Percentiles rank a stretch among this genome's conserved stretches.
Conservation (phyloP, 2,888 invertebrate species). For the Beris chalybata region DNA sequence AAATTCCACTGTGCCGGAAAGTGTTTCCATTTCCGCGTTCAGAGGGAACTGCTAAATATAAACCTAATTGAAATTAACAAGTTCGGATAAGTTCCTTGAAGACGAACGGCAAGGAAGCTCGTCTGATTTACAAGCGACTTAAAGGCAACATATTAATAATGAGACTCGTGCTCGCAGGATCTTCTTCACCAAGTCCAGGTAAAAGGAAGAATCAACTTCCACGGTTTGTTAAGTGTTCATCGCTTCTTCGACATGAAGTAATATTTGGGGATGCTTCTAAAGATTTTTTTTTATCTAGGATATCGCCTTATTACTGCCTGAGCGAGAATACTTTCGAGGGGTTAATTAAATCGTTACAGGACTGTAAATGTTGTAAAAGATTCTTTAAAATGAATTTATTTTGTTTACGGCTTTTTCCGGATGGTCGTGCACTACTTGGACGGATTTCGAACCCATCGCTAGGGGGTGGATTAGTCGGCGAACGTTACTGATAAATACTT, state of each 20-base stretch:
- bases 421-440: not conserved
- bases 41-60: not conserved
- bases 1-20: not conserved
- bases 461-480: too few relatives aligned
- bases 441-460: too few relatives aligned
- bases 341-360: conserved; percentile 36
- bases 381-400: conserved; percentile 31
- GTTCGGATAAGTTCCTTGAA: conserved; percentile 5
- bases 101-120: not conserved
- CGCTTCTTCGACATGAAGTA: not conserved
- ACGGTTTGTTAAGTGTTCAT: conserved; percentile 2
- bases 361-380: conserved; percentile 28
- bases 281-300: not conserved
- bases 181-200: not conserved
- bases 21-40: too few relatives aligned
- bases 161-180: not conserved
- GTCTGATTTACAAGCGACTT: conserved; percentile 1
- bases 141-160: conserved; percentile 19
- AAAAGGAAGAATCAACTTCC: not conserved
- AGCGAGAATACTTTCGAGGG: conserved; percentile 18
- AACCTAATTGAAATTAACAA: conserved; percentile 25
- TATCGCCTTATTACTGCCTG: not conserved
- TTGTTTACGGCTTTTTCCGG: conserved; percentile 26
- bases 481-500: too few relatives aligned
- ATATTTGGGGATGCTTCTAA: conserved; percentile 7